Conservation (phyloP, 1,140 invertebrate species). For the Psilanteris sp. region DNA sequence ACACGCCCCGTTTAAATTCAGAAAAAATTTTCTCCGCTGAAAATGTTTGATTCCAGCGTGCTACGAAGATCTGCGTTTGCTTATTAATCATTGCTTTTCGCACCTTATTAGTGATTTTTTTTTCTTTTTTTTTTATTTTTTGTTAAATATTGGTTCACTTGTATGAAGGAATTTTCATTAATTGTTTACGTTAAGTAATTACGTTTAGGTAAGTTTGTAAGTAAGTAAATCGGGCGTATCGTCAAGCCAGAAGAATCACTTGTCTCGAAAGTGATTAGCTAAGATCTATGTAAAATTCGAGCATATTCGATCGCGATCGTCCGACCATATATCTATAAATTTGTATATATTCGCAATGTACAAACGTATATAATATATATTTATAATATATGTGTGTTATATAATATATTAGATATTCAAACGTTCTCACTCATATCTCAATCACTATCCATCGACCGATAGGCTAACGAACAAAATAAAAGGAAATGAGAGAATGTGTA, state of each 20-base stretch:
- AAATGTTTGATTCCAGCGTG: conserved; percentile 51
- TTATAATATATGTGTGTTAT: conserved; percentile 68
- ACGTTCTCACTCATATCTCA: conserved; percentile 75
- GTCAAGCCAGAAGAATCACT: conserved; percentile 60
- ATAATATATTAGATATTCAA: conserved; percentile 74
- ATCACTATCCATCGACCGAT: conserved; percentile 73
- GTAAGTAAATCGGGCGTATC: conserved; percentile 69
- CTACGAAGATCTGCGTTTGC: conserved; percentile 47
- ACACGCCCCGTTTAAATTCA: conserved; percentile 29
- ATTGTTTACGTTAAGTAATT: too few species aligned
- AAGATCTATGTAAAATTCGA: conserved; percentile 58
- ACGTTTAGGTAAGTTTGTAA: conserved; percentile 66
- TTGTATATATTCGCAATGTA: conserved; percentile 69
- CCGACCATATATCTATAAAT: conserved; percentile 66
- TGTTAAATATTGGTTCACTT: too few species aligned
- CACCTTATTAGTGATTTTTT: too few species aligned
- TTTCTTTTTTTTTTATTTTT: too few species aligned
- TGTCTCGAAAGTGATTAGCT: conserved; percentile 52
- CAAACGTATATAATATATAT: conserved; percentile 71
- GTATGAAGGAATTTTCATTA: too few species aligned
- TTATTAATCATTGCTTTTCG: conserved; percentile 10
- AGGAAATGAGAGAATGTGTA: conserved; percentile 38
- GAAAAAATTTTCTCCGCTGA: conserved; percentile 7
- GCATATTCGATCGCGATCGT: conserved; percentile 53
- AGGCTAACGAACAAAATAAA: conserved; percentile 61